Conservation (phyloP, 1,140 invertebrate species). For the Platorchestia sp. region DNA sequence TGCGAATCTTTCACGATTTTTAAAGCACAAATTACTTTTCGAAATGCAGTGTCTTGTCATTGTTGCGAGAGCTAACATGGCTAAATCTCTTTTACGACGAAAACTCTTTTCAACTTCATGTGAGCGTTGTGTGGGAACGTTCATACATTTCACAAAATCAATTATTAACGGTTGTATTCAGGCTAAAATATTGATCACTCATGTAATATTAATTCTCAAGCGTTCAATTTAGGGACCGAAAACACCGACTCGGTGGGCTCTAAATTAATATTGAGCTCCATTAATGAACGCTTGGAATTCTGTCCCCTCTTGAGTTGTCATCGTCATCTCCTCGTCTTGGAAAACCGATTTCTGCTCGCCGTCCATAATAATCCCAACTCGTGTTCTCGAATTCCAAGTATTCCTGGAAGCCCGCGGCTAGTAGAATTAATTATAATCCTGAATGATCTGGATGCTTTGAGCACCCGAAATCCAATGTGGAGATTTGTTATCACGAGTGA, state of each 20-base stretch:
- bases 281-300: neutral
- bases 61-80: too few relatives aligned
- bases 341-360: neutral
- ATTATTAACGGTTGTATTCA: too few relatives aligned
- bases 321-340: neutral
- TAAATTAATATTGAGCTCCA: slow-evolving; percentile 11
- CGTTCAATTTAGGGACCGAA: neutral
- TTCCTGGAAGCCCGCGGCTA: neutral
- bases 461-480: neutral
- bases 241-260: neutral
- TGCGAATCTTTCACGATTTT: too few relatives aligned
- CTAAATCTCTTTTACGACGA: too few relatives aligned
- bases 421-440: slow-evolving; percentile 9
- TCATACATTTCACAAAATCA: too few relatives aligned
- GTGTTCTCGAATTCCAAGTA: neutral
- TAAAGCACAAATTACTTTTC: too few relatives aligned
- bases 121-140: too few relatives aligned
- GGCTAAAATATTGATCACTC: too few relatives aligned
- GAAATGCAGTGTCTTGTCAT: too few relatives aligned
- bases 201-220: neutral
- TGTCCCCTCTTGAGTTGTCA: neutral
- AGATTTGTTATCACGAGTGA: slow-evolving; percentile 11
- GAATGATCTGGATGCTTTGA: neutral
- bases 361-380: slow-evolving; percentile 25
- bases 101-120: too few relatives aligned